Evolutionary conservation across 2,888 invertebrate genomes (phyloP).

Genomic region (Eupithecia vulgata): DNA sequence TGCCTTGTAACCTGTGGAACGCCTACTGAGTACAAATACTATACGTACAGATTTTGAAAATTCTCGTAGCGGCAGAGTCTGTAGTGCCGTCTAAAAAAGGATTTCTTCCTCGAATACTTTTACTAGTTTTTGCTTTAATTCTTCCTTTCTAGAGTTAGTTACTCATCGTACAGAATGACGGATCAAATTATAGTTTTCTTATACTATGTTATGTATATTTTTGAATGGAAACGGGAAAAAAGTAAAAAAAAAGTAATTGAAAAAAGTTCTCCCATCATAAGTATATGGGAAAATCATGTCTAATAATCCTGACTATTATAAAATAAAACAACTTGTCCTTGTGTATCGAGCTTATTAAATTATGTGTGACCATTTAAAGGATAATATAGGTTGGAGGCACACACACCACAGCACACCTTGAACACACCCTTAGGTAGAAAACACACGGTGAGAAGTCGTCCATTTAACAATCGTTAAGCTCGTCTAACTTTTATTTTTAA

Average conservation of each 20-base stretch:
- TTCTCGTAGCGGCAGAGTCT: background rate
- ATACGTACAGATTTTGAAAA: background rate
- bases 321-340: background rate
- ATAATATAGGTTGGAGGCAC: background rate
- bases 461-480: background rate
- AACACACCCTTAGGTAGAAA: background rate
- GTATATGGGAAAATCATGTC: no score
- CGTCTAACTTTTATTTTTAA: constrained; percentile 4
- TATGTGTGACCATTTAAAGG: background rate
- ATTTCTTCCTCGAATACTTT: background rate
- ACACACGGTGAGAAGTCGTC: background rate
- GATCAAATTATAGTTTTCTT: background rate
- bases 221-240: no score
- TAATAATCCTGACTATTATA: no score
- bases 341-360: background rate
- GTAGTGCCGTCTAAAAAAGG: background rate
- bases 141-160: background rate
- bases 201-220: background rate
- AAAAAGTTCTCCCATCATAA: no score
- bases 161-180: background rate
- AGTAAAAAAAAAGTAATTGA: no score
- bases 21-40: background rate
- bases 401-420: background rate
- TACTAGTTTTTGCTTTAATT: no score
- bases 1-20: constrained; percentile 2